Conservation (phyloP, 2,888 invertebrate genomes). For the Pachydiplax longipennis region DNA sequence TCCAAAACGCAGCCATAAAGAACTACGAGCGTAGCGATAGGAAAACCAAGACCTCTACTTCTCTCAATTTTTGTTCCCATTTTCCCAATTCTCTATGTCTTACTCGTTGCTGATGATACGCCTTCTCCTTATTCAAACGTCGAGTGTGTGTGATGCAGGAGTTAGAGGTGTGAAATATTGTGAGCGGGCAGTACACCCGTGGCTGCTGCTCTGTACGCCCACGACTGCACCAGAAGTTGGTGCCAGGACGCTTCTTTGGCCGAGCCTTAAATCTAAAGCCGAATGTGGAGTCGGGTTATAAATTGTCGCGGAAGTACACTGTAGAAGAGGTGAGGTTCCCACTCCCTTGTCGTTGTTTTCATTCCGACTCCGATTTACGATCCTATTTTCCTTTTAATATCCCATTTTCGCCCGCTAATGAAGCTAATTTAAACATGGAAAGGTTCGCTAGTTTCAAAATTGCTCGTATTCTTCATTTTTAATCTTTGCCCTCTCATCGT, state of each 20-base stretch:
- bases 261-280: not conserved
- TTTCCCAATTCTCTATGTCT: too few relatives aligned
- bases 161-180: not conserved
- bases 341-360: not conserved
- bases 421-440: not conserved
- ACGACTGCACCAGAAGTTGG: conserved; percentile 39
- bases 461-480: not conserved
- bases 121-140: conserved; percentile 30
- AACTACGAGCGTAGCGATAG: too few relatives aligned
- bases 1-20: too few relatives aligned
- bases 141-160: conserved; percentile 1
- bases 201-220: conserved; percentile 4
- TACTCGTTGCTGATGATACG: not conserved
- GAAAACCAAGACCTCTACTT: too few relatives aligned
- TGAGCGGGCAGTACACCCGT: not conserved
- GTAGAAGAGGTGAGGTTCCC: not conserved
- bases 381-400: not conserved
- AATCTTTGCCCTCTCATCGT: not conserved
- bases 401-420: not conserved
- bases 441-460: not conserved
- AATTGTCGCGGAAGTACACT: not conserved
- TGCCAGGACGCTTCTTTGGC: not conserved
- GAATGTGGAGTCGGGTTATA: not conserved
- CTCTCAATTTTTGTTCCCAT: too few relatives aligned
- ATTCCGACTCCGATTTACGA: not conserved